Evolutionary conservation across 2,888 invertebrate genomes (phyloP).

Genomic region (Anticlea derivata): DNA sequence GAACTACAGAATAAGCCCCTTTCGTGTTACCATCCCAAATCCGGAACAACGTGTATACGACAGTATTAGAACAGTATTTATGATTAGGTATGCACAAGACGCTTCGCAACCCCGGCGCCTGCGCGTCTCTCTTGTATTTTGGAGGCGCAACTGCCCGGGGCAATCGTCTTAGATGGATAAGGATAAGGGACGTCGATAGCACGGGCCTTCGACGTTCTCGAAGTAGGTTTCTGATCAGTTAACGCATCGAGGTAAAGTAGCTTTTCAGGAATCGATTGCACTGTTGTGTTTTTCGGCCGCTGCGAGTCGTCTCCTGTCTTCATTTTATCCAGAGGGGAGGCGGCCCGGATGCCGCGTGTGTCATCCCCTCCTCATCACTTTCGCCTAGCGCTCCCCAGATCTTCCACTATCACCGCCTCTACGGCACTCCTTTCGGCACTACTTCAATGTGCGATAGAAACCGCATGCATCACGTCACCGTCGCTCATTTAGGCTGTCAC

Average conservation of each 20-base stretch:
- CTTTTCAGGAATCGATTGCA: slow-evolving; percentile 51
- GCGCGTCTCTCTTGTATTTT: slow-evolving; percentile 42
- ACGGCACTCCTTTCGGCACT: slow-evolving; percentile 63
- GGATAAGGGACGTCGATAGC: slow-evolving; percentile 21
- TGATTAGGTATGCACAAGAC: slow-evolving; percentile 45
- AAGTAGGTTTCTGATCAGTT: slow-evolving; percentile 52
- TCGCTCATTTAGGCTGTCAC: slow-evolving; percentile 39
- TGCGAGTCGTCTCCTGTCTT: not conserved
- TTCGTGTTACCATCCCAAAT: no score
- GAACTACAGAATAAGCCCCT: no score
- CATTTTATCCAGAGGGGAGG: slow-evolving; percentile 2
- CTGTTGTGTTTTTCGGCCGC: slow-evolving; percentile 33
- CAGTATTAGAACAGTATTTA: slow-evolving; percentile 49
- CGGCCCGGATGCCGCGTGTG: slow-evolving; percentile 26
- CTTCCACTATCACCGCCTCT: slow-evolving; percentile 74
- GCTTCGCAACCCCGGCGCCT: slow-evolving; percentile 43
- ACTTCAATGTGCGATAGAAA: slow-evolving; percentile 57
- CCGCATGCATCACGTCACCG: slow-evolving; percentile 38
- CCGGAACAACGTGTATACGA: slow-evolving; percentile 31
- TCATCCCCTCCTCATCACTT: slow-evolving; percentile 44
- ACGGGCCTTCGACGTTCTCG: slow-evolving; percentile 35
- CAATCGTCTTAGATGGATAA: slow-evolving; percentile 28
- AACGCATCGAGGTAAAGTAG: slow-evolving; percentile 10
- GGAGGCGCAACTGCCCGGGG: slow-evolving; percentile 42
- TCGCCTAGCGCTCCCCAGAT: slow-evolving; percentile 74